phyloP scores from a whole-genome alignment of 2,888 invertebrate genomes.

The Metallyticus violacea region DNA sequence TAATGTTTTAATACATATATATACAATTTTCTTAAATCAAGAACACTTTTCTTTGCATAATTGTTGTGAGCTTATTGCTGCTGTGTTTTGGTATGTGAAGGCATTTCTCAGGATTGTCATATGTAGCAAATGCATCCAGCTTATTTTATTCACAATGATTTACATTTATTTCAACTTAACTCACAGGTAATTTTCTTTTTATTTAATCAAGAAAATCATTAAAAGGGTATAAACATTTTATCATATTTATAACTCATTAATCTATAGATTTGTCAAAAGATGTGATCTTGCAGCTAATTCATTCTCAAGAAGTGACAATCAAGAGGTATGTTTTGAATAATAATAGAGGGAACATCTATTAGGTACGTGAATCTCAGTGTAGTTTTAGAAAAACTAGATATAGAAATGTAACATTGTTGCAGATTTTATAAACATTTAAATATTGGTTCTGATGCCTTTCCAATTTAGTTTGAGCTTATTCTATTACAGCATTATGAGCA shows the following conservation, averaged over 20 bases:
- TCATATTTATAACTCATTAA: too few species aligned
- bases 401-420: not conserved
- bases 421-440: not conserved
- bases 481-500: conserved; percentile 21
- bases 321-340: not conserved
- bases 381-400: not conserved
- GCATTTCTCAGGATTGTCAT: not conserved
- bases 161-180: not conserved
- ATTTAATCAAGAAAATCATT: not conserved
- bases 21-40: not conserved
- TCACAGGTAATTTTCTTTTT: not conserved
- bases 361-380: not conserved
- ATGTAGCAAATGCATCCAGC: not conserved
- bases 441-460: not conserved
- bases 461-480: not conserved
- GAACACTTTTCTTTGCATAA: not conserved
- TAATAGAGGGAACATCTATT: not conserved
- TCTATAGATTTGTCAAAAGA: not conserved
- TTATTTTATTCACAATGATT: not conserved
- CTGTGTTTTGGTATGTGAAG: not conserved
- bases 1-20: not conserved
- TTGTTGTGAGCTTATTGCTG: not conserved
- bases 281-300: not conserved
- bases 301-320: not conserved
- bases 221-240: too few species aligned